A percentile compares a stretch with the other conserved stretches of the same genome.
These are phyloP conservation scores for Pseudococcus jackbeardsleyi DNA, from an alignment of 2,888 invertebrate genomes.

Conservation along the genomic window DNA sequence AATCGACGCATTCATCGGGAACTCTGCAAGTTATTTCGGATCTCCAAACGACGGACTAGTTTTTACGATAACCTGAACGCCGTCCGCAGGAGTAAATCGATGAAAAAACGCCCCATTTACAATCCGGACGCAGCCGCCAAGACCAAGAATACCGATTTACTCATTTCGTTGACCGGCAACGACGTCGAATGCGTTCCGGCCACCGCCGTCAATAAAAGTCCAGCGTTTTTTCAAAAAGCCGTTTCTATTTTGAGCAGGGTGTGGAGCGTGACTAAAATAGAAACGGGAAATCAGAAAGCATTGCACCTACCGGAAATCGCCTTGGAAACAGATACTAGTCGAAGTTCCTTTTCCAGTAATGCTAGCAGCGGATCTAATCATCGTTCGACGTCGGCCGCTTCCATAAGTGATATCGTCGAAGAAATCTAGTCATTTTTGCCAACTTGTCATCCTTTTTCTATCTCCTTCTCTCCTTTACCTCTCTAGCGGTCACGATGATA, in stretches of 20 bases:
- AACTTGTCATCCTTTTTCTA: not conserved
- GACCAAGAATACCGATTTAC: slow-evolving; percentile 63
- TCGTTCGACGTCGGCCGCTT: slow-evolving; percentile 57
- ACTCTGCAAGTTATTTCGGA: slow-evolving; percentile 69
- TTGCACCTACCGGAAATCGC: slow-evolving; percentile 74
- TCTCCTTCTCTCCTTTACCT: slow-evolving; percentile 3
- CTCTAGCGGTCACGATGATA: slow-evolving; percentile 35
- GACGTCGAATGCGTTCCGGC: slow-evolving; percentile 25
- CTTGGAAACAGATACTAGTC: slow-evolving; percentile 74
- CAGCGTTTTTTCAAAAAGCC: slow-evolving; percentile 67
- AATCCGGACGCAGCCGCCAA: not conserved
- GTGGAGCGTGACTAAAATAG: slow-evolving; percentile 70
- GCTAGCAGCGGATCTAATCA: slow-evolving; percentile 71
- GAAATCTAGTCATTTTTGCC: slow-evolving; percentile 63
- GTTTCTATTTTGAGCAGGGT: slow-evolving; percentile 72
- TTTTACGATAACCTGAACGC: slow-evolving; percentile 65
- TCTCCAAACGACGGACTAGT: slow-evolving; percentile 65
- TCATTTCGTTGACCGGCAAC: slow-evolving; percentile 69
- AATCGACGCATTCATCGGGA: slow-evolving; percentile 78
- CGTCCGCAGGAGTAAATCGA: slow-evolving; percentile 6
- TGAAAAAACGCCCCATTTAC: slow-evolving; percentile 32
- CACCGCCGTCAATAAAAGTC: not conserved
- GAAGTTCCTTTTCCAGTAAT: slow-evolving; percentile 77
- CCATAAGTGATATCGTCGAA: slow-evolving; percentile 53
- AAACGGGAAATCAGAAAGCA: slow-evolving; percentile 67